Percentiles rank a stretch among this genome's conserved stretches.
Conservation (phyloP, 2,797 vertebrate genomes). For the Clarias laeviceps region DNA sequence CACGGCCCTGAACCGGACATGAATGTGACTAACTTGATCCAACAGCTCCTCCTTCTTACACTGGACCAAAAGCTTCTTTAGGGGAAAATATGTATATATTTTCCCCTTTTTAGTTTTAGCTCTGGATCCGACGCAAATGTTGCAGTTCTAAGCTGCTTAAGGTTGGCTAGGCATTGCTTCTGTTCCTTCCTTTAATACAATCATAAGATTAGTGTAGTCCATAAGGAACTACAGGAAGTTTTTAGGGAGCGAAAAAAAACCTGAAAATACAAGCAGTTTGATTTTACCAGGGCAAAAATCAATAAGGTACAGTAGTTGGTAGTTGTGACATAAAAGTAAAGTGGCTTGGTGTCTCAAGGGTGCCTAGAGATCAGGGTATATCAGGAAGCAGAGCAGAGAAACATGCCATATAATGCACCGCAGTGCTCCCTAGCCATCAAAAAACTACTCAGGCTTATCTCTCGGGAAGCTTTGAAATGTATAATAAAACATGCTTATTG, state of each 20-base stretch:
- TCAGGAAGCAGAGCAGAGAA: not conserved
- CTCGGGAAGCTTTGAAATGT: not conserved
- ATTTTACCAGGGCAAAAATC: not conserved
- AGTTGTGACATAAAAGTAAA: not conserved
- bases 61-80: not conserved
- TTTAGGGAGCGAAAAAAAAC: not conserved
- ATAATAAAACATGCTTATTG: not conserved
- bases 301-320: not conserved
- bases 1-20: not conserved
- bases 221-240: not conserved
- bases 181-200: not conserved
- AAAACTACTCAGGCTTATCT: not conserved
- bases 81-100: too few species aligned
- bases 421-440: not conserved
- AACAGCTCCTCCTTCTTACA: not conserved
- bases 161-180: not conserved
- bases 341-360: not conserved
- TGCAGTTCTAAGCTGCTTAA: not conserved
- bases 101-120: not conserved
- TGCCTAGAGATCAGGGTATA: not conserved
- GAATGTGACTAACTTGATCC: not conserved
- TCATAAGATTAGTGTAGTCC: not conserved
- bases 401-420: not conserved
- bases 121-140: not conserved
- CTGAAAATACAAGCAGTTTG: not conserved